phyloP scores from a whole-genome alignment of 2,113 vertebrate species.

The Crocuta crocuta region DNA sequence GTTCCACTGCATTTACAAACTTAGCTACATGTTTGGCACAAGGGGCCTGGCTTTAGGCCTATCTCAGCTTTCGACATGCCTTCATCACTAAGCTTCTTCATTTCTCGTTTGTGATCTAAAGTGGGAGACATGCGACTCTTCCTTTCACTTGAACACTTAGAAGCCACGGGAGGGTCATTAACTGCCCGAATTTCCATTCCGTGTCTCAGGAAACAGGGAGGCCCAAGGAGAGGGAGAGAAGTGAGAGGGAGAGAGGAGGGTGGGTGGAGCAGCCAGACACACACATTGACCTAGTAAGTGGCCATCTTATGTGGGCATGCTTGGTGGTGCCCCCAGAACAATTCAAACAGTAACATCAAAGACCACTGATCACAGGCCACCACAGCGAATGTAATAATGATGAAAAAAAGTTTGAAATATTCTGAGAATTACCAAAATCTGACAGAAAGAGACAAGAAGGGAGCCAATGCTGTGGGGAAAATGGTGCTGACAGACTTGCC shows the following conservation, averaged over 20 bases:
- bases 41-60: neutral
- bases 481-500: neutral
- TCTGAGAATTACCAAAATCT: neutral
- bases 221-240: neutral
- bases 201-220: neutral
- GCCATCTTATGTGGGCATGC: neutral
- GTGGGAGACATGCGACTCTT: neutral
- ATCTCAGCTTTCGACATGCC: neutral
- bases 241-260: neutral
- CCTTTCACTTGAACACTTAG: neutral
- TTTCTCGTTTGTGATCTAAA: neutral
- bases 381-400: neutral
- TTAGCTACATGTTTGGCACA: neutral
- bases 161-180: neutral
- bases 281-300: neutral
- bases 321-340: neutral
- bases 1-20: neutral
- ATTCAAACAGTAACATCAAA: neutral
- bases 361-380: neutral
- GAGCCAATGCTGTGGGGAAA: neutral
- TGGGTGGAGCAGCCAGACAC: neutral
- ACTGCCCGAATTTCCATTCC: neutral
- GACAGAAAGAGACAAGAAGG: neutral
- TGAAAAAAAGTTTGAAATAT: neutral
- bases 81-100: neutral